Evolutionary conservation across 2,888 invertebrate species (phyloP).

Genomic region (Clepsis dumicolana): DNA sequence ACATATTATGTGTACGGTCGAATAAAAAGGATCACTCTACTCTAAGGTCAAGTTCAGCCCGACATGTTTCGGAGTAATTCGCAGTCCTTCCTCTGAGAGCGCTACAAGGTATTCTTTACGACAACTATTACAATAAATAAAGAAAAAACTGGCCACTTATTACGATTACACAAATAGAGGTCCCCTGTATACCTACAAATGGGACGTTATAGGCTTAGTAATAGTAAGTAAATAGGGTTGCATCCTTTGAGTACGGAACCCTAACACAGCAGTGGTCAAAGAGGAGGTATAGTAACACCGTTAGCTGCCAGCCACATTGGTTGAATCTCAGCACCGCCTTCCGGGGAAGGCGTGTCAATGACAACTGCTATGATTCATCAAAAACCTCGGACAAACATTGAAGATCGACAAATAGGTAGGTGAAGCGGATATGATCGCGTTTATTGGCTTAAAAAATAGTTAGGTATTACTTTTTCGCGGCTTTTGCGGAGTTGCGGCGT

Average conservation of each 20-base stretch:
- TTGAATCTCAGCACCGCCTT: conserved; percentile 29
- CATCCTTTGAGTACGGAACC: neutral
- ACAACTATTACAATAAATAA: neutral
- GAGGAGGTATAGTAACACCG: conserved; percentile 25
- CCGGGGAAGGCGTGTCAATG: conserved; percentile 32
- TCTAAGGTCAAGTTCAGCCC: too few species aligned
- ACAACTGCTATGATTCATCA: conserved; percentile 20
- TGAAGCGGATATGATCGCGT: neutral
- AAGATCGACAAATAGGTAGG: neutral
- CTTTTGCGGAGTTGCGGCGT: neutral
- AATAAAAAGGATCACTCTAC: too few species aligned
- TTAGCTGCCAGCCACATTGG: conserved; percentile 38
- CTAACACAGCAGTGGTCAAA: conserved; percentile 3
- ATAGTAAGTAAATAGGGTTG: too few species aligned
- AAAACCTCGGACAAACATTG: neutral
- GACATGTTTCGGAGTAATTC: too few species aligned
- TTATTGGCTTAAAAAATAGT: neutral
- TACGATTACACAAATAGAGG: neutral
- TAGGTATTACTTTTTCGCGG: neutral
- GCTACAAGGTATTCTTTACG: too few species aligned
- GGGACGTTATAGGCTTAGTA: neutral
- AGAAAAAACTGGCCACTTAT: neutral
- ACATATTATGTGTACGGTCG: neutral
- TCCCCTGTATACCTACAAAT: neutral
- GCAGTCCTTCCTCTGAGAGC: too few species aligned